Base-by-base conservation (phyloP, 2,888 invertebrate genomes). In the Phania funesta region DNA sequence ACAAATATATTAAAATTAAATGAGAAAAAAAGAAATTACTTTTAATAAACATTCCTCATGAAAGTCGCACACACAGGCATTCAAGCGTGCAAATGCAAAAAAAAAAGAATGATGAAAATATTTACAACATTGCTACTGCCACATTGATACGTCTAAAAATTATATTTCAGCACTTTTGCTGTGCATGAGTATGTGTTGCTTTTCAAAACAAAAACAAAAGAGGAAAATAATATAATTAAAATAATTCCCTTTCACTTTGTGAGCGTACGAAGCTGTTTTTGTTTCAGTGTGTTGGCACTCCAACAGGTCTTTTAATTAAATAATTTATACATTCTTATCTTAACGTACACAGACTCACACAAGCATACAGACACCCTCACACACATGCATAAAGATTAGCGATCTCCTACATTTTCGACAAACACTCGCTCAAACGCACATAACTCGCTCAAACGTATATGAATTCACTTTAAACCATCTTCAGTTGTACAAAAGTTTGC, bases 301-400 rank as follows among this genome's bases (percentile, higher is more conserved):
- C 60, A 81, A 81, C 76, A 76, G 80, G 71, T 73, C 26, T 54
- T 67, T 76, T 81, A 80, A 80, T 71, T 76, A 81, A 81, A 81
- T 76, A 60, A 60, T 73, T 76, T 76, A 58, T 67, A 41, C 18
- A 60, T 65, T 56, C n/a, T 35, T 24, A 9, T 9, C 41, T 32
- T 16, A 11, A 54, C 4, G n/a, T 8, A 44, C 1, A 20, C 8
- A 52, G 3, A 50, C 20, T 35, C n/a, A 67, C 7, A 38, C 16
- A 26, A 2, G 16, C 9, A 38, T 13, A 18, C 24, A 13, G 7
- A 41, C 16, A 20, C 29, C n/a, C 9, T 29, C 7, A 18, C 24
- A 13, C 6, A 41, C 16, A 20, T 20, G 13, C 46, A 22, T 32
- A n/a, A 18, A 56, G 18, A 56, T 35, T 29, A 54, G 9, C 29